Base-by-base conservation (phyloP, 2,113 vertebrate species). In the Malurus melanocephalus region DNA sequence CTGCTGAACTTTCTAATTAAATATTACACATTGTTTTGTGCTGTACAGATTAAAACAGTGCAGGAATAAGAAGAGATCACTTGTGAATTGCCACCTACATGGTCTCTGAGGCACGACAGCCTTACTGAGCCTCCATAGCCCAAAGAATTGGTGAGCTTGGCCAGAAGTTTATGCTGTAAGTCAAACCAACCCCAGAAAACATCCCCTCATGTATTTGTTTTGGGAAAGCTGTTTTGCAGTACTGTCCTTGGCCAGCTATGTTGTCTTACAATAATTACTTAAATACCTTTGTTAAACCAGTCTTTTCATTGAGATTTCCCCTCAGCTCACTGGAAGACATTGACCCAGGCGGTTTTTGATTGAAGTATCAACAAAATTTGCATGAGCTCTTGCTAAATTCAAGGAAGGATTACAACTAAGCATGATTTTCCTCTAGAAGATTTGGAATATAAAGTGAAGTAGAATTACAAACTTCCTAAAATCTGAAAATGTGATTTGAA, bases 31-130 rank as follows among this genome's bases (percentile, higher is more conserved):
- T 12, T 57, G 6, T 48, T 83, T 55, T 80, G 30, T 80, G 35
- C 10, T 55, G 24, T 55, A 13, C 7, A 51, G 18, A 53, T 79
- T 18, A 30, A 43, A 84, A 78, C 28, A 72, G 6, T 28, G 14
- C 28, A 81, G 45, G 57, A 56, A 45, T 61, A 40, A 78, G 45
- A 75, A 57, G 49, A 48, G 13, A 49, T 49, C 51, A 84, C 7
- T 13, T 53, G 23, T 43, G 35, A 60, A 51, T 12, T 6, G 6
- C 5, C 12, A 81, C 9, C 7, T 76, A 5, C 1, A 0, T n/a
- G 8, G 9, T 45, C 7, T 68, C 46, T 76, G 43, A 23, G 16
- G 27, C 7, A 22, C 32, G 30, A 59, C 11, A 45, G 15, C 2
- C 6, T 68, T 83, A 13, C 18, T 60, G 32, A 79, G 9, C 6